Base-by-base conservation (phyloP, 2,888 invertebrate genomes). In the Platycheirus rosarum region DNA sequence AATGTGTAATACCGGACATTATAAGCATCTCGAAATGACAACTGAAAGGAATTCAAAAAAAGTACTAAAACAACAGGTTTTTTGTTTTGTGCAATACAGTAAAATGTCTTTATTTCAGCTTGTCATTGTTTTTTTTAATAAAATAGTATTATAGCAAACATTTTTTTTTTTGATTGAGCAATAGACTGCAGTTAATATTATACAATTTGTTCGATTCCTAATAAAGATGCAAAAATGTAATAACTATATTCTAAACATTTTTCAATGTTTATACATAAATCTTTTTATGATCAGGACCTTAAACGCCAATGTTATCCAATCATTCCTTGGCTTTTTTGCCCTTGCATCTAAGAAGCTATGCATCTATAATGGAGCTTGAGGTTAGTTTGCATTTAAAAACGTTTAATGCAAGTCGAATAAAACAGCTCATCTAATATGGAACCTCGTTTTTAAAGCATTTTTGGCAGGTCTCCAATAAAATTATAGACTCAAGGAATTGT, bases 161-260 rank as follows among this genome's bases (percentile, higher is more conserved):
- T 23, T 18, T 65, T 78, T 70, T 9, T 65, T 57, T 13, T 69
- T 16, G 8, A 32, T 69, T 80, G 75, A 75, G 75, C 69, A 70
- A 70, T 65, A 51, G 70, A 80, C 69, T 65, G 65, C 63, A 55
- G 14, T 79, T 69, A 63, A 57, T 68, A 16, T 62, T 75, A 69
- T 80, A 75, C 49, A 80, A 68, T 20, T 20, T 55, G 37, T 60
- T 60, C 29, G n/a, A 29, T 60, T 44, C 44, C 60, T 60, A 60
- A 18, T 55, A n/a, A 37, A 55, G 13, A 40, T 63, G 29, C 8
- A 62, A 29, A 32, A 75, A 62, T 60, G 26, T 2, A 57, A 42
- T 29, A 75, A 40, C 37, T 35, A 20, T 13, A 14, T 32, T 20
- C 40, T 48, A 48, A 60, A 42, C 18, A 32, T 18, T 16, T 46